Evolutionary conservation across 2,888 invertebrate genomes (phyloP).

Genomic region (Cloeon dipterum): DNA sequence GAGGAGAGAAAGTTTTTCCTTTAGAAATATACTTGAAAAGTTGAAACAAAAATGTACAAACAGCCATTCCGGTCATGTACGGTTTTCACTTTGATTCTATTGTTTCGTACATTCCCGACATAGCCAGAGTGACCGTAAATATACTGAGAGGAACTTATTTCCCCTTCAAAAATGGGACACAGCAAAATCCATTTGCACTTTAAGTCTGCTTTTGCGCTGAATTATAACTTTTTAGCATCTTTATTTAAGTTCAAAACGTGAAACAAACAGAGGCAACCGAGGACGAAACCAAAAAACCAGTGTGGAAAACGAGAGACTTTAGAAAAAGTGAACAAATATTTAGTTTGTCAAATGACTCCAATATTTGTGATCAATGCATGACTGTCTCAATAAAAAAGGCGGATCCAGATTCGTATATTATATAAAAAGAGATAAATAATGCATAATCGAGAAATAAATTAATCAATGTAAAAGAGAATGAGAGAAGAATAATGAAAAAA

Average conservation of each 20-base stretch:
- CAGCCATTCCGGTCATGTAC: too few species aligned
- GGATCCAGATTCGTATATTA: too few species aligned
- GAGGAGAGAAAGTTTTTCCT: too few species aligned
- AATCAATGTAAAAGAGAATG: constrained; percentile 10
- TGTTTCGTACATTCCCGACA: too few species aligned
- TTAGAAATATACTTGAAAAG: too few species aligned
- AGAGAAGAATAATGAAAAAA: constrained; percentile 16
- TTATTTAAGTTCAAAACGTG: not conserved
- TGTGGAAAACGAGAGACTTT: not conserved
- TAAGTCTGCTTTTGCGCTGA: not conserved
- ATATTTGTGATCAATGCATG: constrained; percentile 1
- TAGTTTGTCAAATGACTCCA: not conserved
- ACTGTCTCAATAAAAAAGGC: too few species aligned
- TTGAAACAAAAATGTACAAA: too few species aligned
- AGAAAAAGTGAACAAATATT: not conserved
- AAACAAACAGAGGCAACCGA: not conserved
- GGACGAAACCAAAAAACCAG: not conserved
- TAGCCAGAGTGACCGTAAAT: too few species aligned
- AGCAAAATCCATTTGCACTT: constrained; percentile 1
- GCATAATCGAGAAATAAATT: constrained; percentile 7
- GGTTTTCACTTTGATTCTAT: too few species aligned
- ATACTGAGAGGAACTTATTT: too few species aligned
- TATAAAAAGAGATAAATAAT: constrained; percentile 9
- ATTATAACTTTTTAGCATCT: not conserved
- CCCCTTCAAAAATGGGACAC: too few species aligned